Percentiles rank a stretch among this genome's conserved stretches.
phyloP scores from a whole-genome alignment of 2,888 invertebrate genomes.

The Euplexia lucipara region DNA sequence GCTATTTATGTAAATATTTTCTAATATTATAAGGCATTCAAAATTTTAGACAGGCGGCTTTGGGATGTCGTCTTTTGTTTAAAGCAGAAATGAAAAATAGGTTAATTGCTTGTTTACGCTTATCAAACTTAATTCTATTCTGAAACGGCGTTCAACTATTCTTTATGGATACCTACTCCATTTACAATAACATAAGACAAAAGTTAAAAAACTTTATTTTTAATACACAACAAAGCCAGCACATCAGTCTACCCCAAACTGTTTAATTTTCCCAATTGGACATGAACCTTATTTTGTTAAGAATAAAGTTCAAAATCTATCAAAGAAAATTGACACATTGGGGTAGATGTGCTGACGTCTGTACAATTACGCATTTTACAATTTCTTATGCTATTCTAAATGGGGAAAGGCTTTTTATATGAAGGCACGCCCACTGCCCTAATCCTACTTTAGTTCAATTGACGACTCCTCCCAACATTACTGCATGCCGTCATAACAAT shows the following conservation, averaged over 20 bases:
- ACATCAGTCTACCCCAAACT: too few relatives aligned
- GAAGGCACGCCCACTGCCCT: constrained; percentile 17
- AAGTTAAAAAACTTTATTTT: too few relatives aligned
- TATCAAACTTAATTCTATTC: constrained; percentile 25
- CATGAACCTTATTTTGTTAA: too few relatives aligned
- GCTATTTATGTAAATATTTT: constrained; percentile 10
- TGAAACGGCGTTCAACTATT: constrained; percentile 19
- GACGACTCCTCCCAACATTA: constrained; percentile 20
- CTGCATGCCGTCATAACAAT: constrained; percentile 17
- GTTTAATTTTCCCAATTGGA: too few relatives aligned
- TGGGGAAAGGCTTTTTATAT: too few relatives aligned
- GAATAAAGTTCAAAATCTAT: too few relatives aligned
- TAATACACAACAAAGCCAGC: too few relatives aligned
- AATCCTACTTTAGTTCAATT: constrained; percentile 34
- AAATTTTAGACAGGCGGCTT: not conserved
- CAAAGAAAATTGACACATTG: too few relatives aligned
- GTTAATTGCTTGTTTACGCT: constrained; percentile 26
- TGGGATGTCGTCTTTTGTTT: constrained; percentile 4
- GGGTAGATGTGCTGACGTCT: too few relatives aligned
- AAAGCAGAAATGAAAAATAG: constrained; percentile 6
- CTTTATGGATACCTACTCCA: not conserved
- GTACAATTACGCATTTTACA: too few relatives aligned
- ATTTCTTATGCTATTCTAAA: too few relatives aligned
- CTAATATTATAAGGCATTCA: not conserved
- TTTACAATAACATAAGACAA: too few relatives aligned